Base-by-base conservation (phyloP, 2,113 vertebrate species). In the Amazona guildingii region DNA sequence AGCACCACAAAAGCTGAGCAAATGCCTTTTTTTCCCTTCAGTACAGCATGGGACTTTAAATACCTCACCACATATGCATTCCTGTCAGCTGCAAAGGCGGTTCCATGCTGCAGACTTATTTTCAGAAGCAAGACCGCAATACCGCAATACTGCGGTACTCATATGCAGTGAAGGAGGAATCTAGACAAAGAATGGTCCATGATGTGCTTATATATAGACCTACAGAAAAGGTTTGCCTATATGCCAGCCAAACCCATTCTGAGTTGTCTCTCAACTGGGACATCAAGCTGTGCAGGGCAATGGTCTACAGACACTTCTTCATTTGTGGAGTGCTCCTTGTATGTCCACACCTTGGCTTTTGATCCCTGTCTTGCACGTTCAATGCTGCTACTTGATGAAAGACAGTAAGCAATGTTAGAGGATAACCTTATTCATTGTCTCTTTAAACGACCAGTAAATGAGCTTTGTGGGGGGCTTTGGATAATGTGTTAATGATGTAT, bases 211-310 rank as follows among this genome's bases (percentile, higher is more conserved):
- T 4, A 39, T 1, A 52, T 0, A 81, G 43, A 35, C 5, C 46
- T 63, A n/a, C 27, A 16, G 19, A 73, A 83, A 83, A 62, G 10
- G 5, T 80, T 64, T 79, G 23, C 17, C 48, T 73, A 3, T 9
- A 6, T 11, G 33, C 4, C 28, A 0, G 0, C 33, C n/a, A 31
- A 18, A 33, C 27, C 10, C 7, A 41, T 91, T 61, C n/a, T 37
- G 35, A 64, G 27, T 2, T 74, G 17, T 20, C 81, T 35, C 39
- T 84, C 39, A 51, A 10, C 21, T 46, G 49, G n/a, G 46, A 39
- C 37, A 83, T 59, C 61, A 81, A 48, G 10, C 9, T 55, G 25
- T 27, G 27, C 3, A 83, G 27, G 46, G 17, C 21, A 75, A 39
- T 11, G 64, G 41, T 17, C 39, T 59, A 59, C 27, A 27, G 24